Conservation (phyloP, 1,140 invertebrate species). For the Trialeurodes vaporariorum region DNA sequence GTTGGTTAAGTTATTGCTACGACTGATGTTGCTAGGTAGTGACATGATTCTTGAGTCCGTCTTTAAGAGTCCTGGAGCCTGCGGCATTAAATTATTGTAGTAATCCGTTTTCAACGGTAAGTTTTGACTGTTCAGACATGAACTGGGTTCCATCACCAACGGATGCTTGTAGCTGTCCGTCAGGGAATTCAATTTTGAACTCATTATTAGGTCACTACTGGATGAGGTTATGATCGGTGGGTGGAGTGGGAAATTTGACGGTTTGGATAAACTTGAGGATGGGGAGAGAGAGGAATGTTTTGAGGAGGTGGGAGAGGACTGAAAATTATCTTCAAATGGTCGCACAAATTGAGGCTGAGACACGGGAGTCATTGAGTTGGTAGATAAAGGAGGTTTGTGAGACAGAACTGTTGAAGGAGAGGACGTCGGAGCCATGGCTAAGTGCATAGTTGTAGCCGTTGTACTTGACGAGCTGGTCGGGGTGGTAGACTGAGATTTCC, state of each 20-base stretch:
- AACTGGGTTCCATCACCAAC: background rate
- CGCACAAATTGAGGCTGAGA: background rate
- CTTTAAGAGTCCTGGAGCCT: background rate
- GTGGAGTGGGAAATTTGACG: background rate
- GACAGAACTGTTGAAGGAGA: background rate
- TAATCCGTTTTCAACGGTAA: background rate
- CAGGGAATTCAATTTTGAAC: background rate
- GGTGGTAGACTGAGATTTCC: background rate
- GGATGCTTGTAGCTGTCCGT: background rate
- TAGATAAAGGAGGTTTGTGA: background rate
- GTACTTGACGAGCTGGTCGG: background rate
- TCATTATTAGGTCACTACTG: background rate
- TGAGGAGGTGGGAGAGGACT: background rate
- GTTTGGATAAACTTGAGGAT: background rate
- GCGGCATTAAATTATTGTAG: background rate
- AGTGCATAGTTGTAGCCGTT: background rate
- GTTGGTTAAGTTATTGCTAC: no score
- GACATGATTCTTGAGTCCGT: background rate
- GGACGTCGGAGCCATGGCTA: background rate
- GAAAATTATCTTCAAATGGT: background rate
- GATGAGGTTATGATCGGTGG: background rate
- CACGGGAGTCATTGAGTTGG: background rate
- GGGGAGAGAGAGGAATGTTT: background rate
- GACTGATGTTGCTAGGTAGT: background rate
- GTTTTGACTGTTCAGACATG: background rate